phyloP scores from a whole-genome alignment of 2,113 vertebrate genomes.

The Actenoides hombroni region DNA sequence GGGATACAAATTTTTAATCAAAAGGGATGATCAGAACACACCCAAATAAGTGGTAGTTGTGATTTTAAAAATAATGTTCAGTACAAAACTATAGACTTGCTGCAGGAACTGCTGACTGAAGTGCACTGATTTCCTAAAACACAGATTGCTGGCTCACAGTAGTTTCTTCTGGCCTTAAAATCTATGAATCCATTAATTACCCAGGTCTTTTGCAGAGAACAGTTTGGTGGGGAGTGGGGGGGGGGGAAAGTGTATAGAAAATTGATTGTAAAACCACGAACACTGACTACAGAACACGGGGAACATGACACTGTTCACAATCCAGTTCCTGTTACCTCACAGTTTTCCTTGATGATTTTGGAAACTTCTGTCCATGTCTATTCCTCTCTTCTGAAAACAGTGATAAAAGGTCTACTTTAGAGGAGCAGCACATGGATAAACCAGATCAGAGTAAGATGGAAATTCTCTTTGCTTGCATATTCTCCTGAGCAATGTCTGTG shows the following conservation, averaged over 20 bases:
- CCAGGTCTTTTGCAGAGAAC: neutral
- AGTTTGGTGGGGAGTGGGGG: rapidly evolving
- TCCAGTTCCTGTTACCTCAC: neutral
- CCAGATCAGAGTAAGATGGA: neutral
- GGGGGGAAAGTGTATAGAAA: neutral
- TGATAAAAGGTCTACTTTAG: neutral
- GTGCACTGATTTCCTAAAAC: neutral
- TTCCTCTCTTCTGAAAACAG: neutral
- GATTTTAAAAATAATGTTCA: neutral
- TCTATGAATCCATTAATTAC: neutral
- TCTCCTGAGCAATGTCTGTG: neutral
- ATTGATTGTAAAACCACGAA: neutral
- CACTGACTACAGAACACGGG: neutral
- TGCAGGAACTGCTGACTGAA: neutral
- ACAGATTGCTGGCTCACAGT: neutral
- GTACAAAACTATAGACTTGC: neutral
- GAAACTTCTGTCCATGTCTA: neutral
- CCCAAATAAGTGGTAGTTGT: neutral
- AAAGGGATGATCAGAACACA: neutral
- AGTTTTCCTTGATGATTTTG: neutral
- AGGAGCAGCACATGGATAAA: neutral
- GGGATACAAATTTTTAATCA: neutral
- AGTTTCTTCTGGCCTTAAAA: neutral
- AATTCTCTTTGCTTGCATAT: neutral
- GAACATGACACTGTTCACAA: neutral